Percentiles rank a stretch among this genome's conserved stretches.
These are phyloP conservation scores for Recurvirostra avosetta DNA, from an alignment of 2,113 vertebrate species.

Conservation along the genomic window DNA sequence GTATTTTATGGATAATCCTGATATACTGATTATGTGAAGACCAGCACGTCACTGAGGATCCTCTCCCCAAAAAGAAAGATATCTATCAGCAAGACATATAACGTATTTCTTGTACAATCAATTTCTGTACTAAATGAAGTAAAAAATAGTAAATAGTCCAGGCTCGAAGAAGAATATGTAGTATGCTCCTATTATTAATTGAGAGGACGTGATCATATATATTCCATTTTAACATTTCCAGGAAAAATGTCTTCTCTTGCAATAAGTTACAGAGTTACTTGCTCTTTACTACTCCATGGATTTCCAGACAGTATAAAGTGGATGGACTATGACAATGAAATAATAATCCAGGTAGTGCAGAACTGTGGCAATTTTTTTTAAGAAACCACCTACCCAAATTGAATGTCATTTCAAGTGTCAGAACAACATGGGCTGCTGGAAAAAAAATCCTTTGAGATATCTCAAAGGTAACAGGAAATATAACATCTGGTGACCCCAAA, in stretches of 20 bases:
- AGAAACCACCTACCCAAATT: accelerated
- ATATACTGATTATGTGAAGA: background rate
- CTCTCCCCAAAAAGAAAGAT: background rate
- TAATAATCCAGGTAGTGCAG: background rate
- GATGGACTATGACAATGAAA: background rate
- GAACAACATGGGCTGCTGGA: background rate
- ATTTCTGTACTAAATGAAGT: background rate
- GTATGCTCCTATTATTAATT: background rate
- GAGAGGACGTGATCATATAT: background rate
- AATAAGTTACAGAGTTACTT: background rate
- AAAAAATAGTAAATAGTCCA: background rate
- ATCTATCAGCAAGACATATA: background rate
- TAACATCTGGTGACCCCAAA: background rate
- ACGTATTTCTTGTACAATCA: background rate
- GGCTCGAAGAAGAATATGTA: background rate
- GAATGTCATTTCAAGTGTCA: background rate
- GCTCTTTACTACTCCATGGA: background rate
- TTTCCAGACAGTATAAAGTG: background rate
- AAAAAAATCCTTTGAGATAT: background rate
- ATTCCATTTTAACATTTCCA: background rate
- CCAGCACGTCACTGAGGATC: background rate
- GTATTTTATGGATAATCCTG: background rate
- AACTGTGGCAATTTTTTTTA: background rate
- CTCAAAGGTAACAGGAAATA: background rate
- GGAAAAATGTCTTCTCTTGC: background rate